Conservation (phyloP, 2,113 vertebrate species). For the Sprattus sprattus region DNA sequence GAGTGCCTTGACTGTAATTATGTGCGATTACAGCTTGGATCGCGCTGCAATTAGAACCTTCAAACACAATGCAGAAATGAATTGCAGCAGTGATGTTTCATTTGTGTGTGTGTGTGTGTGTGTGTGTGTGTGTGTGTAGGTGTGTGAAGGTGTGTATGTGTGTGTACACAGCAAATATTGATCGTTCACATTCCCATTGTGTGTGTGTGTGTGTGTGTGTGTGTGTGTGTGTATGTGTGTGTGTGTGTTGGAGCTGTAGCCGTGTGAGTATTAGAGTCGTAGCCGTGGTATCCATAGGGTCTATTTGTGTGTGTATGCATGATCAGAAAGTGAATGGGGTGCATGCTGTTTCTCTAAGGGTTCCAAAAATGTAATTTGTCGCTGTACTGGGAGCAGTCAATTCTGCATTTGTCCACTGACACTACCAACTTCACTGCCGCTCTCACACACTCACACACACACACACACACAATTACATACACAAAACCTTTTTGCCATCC, state of each 20-base stretch:
- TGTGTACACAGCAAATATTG: neutral
- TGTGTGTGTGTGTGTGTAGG: constrained; percentile 4
- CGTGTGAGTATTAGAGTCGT: too few relatives aligned
- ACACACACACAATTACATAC: too few relatives aligned
- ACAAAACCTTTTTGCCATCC: too few relatives aligned
- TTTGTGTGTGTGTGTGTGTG: constrained; percentile 6
- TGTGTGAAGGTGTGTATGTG: neutral
- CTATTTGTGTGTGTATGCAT: too few relatives aligned
- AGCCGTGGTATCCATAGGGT: too few relatives aligned
- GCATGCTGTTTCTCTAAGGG: too few relatives aligned
- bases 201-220: neutral
- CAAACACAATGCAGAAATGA: constrained; percentile 6
- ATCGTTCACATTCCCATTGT: neutral
- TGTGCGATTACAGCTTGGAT: neutral
- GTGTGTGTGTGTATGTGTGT: neutral
- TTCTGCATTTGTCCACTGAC: too few relatives aligned
- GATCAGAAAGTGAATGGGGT: too few relatives aligned
- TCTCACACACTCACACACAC: too few relatives aligned
- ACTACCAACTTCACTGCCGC: too few relatives aligned
- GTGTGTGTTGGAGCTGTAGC: too few relatives aligned
- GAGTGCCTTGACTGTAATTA: neutral
- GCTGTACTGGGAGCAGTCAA: too few relatives aligned
- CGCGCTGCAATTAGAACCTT: neutral
- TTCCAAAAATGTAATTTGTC: neutral
- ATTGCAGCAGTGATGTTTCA: constrained; percentile 8